A percentile compares a stretch with the other conserved stretches of the same genome.
Evolutionary conservation across 2,113 vertebrate species (phyloP).

Genomic region (Acrocephalus kingi): DNA sequence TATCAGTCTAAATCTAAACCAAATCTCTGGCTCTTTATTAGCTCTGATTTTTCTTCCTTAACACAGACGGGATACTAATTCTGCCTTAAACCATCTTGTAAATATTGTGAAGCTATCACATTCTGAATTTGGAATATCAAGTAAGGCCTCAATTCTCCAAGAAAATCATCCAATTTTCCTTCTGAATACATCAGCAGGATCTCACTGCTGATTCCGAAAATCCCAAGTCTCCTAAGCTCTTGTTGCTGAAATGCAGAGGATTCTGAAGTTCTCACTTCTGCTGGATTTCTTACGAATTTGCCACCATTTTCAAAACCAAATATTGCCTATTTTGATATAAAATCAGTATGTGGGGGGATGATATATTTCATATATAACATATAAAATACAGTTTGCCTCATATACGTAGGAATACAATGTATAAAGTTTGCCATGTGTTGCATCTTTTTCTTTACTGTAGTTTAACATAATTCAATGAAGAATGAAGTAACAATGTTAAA

Average conservation of each 20-base stretch:
- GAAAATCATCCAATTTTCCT: neutral
- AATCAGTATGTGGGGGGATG: neutral
- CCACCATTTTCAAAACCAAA: neutral
- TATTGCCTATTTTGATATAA: neutral
- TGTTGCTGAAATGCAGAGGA: neutral
- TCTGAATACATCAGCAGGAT: neutral
- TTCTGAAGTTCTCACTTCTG: neutral
- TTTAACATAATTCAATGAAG: neutral
- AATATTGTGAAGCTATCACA: neutral
- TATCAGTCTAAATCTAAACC: neutral
- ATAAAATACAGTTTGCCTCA: neutral
- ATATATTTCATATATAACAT: neutral
- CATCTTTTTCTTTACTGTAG: neutral
- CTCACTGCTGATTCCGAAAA: neutral
- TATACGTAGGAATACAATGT: fast-evolving
- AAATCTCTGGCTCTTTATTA: neutral
- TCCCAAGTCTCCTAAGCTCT: neutral
- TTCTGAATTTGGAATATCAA: neutral
- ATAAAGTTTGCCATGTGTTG: neutral
- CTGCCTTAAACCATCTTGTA: neutral
- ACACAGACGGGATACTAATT: neutral
- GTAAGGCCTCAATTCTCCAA: neutral
- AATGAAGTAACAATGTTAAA: neutral
- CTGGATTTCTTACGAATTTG: neutral
- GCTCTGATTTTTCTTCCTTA: neutral